Evolutionary conservation across 2,797 vertebrate genomes (phyloP), one percentile per base, ranked within the genome.

Genomic region (Tokudaia muenninki): DNA sequence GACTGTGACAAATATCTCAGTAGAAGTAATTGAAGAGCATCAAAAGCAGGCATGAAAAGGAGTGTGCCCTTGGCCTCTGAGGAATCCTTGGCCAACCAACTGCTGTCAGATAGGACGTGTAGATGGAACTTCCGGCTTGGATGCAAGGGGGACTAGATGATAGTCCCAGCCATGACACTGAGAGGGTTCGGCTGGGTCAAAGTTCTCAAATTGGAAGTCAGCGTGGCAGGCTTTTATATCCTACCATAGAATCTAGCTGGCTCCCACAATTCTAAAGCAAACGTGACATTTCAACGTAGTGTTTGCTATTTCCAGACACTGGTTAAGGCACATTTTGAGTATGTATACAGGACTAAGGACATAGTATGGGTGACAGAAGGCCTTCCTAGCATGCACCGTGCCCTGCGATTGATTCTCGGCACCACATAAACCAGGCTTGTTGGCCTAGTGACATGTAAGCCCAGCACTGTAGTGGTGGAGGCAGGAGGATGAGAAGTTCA

Each of bases 261-360:
- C 26, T 92, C 83, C 88, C 17, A 34, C 47, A 55, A 83, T 84
- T 90, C 12, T 31, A 59, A 87, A 94, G 91, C 57, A 22, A 86
- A 75, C 0, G 4, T 61, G 41, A 88, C 41, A 47, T 52, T 22
- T 52, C 29, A n/a, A 77, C 7, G 57, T n/a, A 74, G 22, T n/a
- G 24, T 5, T 92, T 89, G 31, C 24, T 87, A 52, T 65, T 92
- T 78, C 74, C 78, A 89, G 79, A 24, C 47, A 92, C 41, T 82
- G 31, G 79, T 84, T 87, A 70, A 92, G 55, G 59, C 24, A 59
- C 26, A 50, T 88, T 75, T 21, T 79, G 88, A 50, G 61, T 61
- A 59, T 88, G 59, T 89, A 24, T 61, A 50, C 57, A 37, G 44
- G 87, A 7, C 29, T 79, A 21, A 31, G 19, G 19, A 78, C 44